Evolutionary conservation across 2,888 invertebrate genomes (phyloP), one percentile per base, ranked within the genome.

Genomic region (Scaptomyza flava): DNA sequence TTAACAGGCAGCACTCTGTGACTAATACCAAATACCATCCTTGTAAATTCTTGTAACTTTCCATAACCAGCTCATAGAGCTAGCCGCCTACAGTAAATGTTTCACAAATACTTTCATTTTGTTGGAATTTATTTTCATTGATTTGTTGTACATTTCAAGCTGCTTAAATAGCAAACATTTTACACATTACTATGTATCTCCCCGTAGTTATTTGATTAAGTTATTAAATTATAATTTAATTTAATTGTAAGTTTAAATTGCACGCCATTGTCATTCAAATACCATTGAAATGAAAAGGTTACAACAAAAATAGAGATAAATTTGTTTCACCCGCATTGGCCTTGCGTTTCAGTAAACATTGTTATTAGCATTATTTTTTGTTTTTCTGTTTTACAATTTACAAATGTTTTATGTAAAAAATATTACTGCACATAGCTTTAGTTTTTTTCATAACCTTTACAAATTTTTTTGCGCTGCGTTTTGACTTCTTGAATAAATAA

Each of bases 141-240:
- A 61, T 31, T 62, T 52, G 54, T 17, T 6, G 11, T 4, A 1
- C 6, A 6, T 12, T 20, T 20, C 31, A 14, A 8, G 14, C 34
- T 2, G 51, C 50, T 81, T 83, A 81, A 65, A 82, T 79, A 82
- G 50, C 3, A 11, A 14, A 30, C 2, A 0, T 3, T 2, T 11
- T 6, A 14, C 30, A 4, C 3, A 23, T 12, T 53, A 33, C 9
- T 11, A 23, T 17, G 4, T 27, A 50, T 48, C 41, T 56, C 6
- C 11, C 46, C 17, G 0, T 45, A 36, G 46, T 41, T 31, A 38
- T 48, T 42, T 52, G 62, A 81, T 81, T 72, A 72, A 76, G 66
- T 80, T 60, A 68, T 84, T 80, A 69, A 53, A 60, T 59, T 65
- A 42, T 46, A 65, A 80, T 70, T 77, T 38, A 11, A 61, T 69